Evolutionary conservation across 2,888 invertebrate species (phyloP), one percentile per base, ranked within the genome.

Genomic region (Pterostichus madidus): DNA sequence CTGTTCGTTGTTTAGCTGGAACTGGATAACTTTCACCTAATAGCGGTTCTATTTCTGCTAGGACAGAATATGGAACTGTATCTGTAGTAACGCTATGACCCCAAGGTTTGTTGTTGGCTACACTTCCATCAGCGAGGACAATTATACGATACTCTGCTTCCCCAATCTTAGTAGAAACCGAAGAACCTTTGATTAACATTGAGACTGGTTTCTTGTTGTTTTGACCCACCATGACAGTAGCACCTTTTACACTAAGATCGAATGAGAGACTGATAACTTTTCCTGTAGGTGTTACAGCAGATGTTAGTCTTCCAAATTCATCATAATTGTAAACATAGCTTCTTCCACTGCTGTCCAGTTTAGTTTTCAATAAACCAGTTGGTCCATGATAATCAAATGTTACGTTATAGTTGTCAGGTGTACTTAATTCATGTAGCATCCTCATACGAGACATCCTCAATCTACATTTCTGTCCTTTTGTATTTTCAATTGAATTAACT

Each of bases 271-370:
- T 95, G 79, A 98, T 96, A 15, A 97, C 95, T 90, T 97, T 95
- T 5, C 98, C 98, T n/a, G 98, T 98, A 0, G 99, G 98, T 5
- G 97, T 97, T 0, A 98, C 96, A 0, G 98, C 97, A 10, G 96
- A 95, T 1, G 96, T 96, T 0, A 98, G 91, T 82, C 98, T 93
- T 1, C 99, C 99, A 87, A 98, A 98, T 88, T 97, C 96, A 88
- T 99, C 98, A 87, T 98, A 99, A 87, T 96, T 96, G 89, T 98
- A 99, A 17, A 97, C 96, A 88, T 97, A 97, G 86, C 97, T 96
- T 85, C 97, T 92, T 0, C 97, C 97, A 1, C 96, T 96, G 84
- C 96, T 96, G 87, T 98, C 98, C 11, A 97, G 92, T 88, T 97
- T 97, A 0, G 96, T 96, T 88, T 96, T 96, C 46, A 99, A 90